Percentiles rank a stretch among this genome's conserved stretches.
These are phyloP conservation scores for Pseudorhombus dupliciocellatus DNA, from an alignment of 2,113 vertebrate species.

Conservation along the genomic window DNA sequence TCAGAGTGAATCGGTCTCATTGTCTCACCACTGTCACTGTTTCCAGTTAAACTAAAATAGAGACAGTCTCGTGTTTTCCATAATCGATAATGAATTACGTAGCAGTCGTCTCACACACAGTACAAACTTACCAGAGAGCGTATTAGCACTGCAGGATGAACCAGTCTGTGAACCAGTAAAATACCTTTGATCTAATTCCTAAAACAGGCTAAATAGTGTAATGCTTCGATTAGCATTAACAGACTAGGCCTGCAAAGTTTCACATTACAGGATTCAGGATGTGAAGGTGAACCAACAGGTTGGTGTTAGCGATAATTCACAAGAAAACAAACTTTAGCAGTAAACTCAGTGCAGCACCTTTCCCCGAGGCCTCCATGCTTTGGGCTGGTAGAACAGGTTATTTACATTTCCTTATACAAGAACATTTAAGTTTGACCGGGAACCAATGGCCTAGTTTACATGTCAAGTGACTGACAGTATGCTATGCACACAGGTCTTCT, in stretches of 20 bases:
- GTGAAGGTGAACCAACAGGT: conserved; percentile 6
- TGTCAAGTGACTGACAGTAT: background rate
- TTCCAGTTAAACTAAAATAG: background rate
- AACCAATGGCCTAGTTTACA: background rate
- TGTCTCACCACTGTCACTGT: background rate
- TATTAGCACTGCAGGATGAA: background rate
- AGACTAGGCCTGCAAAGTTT: too few relatives aligned
- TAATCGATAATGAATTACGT: background rate
- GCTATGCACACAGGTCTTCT: background rate
- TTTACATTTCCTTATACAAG: background rate
- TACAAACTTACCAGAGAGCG: background rate
- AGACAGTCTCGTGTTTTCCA: background rate
- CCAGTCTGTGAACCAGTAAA: background rate
- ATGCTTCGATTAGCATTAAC: background rate
- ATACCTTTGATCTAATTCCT: background rate
- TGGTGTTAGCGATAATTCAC: background rate
- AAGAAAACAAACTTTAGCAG: background rate
- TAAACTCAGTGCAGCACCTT: background rate
- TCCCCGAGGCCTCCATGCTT: background rate
- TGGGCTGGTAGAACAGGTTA: background rate
- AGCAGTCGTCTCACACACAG: background rate
- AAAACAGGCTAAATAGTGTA: background rate
- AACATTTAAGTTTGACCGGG: background rate
- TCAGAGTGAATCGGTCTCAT: background rate
- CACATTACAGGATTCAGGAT: background rate